phyloP scores from a whole-genome alignment of 2,888 invertebrate genomes.

The Dryobotodes eremita region DNA sequence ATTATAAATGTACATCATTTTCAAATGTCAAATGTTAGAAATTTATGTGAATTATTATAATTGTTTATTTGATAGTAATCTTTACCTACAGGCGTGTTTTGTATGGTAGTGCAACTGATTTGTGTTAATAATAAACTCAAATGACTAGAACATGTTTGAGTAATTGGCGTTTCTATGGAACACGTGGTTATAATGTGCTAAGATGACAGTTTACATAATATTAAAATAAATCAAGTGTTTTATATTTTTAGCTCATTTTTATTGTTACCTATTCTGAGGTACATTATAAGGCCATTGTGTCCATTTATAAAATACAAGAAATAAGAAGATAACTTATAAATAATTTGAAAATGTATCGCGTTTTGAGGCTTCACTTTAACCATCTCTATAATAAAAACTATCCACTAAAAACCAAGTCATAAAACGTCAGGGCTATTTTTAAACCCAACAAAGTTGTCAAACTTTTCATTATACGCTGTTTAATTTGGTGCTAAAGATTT shows the following conservation, averaged over 20 bases:
- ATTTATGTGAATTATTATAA: neutral
- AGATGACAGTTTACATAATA: neutral
- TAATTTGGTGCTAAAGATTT: slow-evolving; percentile 56
- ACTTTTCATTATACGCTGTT: slow-evolving; percentile 40
- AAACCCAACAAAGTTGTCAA: slow-evolving; percentile 12
- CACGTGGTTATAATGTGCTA: neutral
- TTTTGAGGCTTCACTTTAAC: neutral
- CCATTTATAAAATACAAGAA: neutral
- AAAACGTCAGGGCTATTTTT: neutral
- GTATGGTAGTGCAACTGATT: neutral
- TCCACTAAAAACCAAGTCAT: neutral
- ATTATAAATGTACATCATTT: too few relatives aligned
- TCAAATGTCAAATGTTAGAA: too few relatives aligned
- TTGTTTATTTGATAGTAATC: neutral
- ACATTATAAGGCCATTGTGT: neutral
- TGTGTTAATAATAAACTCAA: neutral
- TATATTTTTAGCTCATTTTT: neutral
- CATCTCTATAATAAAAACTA: neutral
- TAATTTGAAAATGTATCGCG: too few relatives aligned
- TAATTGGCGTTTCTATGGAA: neutral
- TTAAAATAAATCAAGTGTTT: neutral
- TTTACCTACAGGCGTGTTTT: neutral
- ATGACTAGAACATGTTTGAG: neutral
- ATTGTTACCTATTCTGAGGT: neutral
- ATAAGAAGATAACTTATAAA: neutral